Conservation (phyloP, 2,113 vertebrate species). For the Ahaetulla prasina region DNA sequence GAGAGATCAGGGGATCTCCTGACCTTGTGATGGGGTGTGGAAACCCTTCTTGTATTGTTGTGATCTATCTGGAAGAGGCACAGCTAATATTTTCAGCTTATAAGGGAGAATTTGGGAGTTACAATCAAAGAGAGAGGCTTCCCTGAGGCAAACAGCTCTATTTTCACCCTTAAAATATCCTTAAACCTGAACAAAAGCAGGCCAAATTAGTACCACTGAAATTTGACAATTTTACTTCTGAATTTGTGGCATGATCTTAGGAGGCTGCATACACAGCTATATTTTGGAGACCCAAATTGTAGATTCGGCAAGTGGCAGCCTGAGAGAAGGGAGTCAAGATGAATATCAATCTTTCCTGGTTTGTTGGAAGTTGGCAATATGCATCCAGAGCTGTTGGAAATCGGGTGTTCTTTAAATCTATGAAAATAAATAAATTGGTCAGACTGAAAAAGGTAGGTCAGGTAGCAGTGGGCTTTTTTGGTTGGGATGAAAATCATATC, state of each 20-base stretch:
- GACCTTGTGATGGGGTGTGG: not conserved
- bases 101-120: not conserved
- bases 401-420: not conserved
- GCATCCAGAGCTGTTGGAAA: not conserved
- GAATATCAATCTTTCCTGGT: not conserved
- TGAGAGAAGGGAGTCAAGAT: not conserved
- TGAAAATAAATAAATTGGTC: not conserved
- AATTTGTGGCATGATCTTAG: not conserved
- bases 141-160: not conserved
- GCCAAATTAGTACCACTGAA: not conserved
- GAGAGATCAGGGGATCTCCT: not conserved
- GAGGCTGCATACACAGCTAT: not conserved
- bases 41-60: not conserved
- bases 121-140: not conserved
- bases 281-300: not conserved
- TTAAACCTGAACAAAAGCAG: not conserved
- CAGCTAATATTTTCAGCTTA: not conserved
- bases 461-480: not conserved
- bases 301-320: not conserved
- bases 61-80: not conserved
- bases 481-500: not conserved
- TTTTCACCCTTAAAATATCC: not conserved
- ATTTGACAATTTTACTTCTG: not conserved
- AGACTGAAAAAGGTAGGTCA: not conserved
- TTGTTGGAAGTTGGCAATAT: not conserved